phyloP scores from a whole-genome alignment of 2,888 invertebrate genomes.

The Matsumyia berberina region DNA sequence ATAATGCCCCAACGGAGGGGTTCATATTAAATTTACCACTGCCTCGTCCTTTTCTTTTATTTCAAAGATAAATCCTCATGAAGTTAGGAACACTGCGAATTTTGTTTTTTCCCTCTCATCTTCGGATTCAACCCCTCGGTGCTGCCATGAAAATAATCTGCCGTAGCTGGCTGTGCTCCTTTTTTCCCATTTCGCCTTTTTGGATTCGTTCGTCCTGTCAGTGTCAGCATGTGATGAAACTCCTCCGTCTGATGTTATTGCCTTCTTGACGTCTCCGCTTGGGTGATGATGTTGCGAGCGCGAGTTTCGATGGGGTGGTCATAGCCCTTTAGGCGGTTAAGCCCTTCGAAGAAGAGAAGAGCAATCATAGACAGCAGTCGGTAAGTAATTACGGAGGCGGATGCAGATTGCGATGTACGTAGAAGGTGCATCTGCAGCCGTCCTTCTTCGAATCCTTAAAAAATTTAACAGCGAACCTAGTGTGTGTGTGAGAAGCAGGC shows the following conservation, averaged over 20 bases:
- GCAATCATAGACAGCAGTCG: slow-evolving; percentile 59
- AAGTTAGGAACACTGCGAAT: slow-evolving; percentile 17
- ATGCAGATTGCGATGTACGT: slow-evolving; percentile 23
- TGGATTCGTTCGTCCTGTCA: slow-evolving; percentile 8
- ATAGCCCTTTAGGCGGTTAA: slow-evolving; percentile 31
- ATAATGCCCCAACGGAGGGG: slow-evolving; percentile 17
- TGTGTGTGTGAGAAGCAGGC: background rate
- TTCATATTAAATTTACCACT: background rate
- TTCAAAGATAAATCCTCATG: slow-evolving; percentile 27
- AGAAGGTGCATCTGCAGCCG: slow-evolving; percentile 26
- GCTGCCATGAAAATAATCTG: slow-evolving; percentile 41
- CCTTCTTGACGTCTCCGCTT: slow-evolving; percentile 32
- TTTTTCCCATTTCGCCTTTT: slow-evolving; percentile 5
- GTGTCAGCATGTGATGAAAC: slow-evolving; percentile 1
- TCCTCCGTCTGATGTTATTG: slow-evolving; percentile 11
- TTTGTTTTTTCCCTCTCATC: slow-evolving; percentile 47
- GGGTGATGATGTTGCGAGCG: slow-evolving; percentile 23
- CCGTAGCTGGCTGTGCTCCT: background rate
- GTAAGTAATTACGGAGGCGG: slow-evolving; percentile 55
- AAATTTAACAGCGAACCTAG: slow-evolving; percentile 38
- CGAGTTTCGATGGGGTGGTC: slow-evolving; percentile 6
- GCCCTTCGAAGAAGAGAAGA: slow-evolving; percentile 39
- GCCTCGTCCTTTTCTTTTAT: background rate
- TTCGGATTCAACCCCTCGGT: slow-evolving; percentile 30
- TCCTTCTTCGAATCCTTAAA: slow-evolving; percentile 6